Percentiles rank a stretch among this genome's conserved stretches.
Conservation (phyloP, 2,888 invertebrate genomes). For the Dynastes tityus region DNA sequence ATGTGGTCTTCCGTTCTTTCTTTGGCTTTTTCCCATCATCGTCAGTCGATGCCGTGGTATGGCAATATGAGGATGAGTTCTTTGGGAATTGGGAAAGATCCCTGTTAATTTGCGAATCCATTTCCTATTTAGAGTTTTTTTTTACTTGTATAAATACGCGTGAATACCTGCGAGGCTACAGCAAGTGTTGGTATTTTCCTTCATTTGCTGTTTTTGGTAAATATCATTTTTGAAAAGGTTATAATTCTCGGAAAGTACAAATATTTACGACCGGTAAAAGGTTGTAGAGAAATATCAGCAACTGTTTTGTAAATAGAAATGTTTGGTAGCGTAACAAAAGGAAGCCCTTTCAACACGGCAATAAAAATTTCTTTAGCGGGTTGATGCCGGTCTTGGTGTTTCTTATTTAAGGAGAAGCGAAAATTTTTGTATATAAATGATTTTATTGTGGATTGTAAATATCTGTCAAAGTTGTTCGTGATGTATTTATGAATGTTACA, state of each 20-base stretch:
- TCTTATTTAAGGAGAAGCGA: background rate
- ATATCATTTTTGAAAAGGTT: background rate
- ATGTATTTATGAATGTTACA: background rate
- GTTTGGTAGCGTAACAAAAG: background rate
- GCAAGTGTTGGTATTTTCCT: too few species aligned
- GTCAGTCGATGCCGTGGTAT: background rate
- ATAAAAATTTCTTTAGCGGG: background rate
- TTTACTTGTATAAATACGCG: background rate
- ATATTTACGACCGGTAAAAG: conserved; percentile 14
- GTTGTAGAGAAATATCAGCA: background rate
- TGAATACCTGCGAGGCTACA: background rate
- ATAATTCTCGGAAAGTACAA: conserved; percentile 24
- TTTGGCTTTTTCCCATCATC: conserved; percentile 10
- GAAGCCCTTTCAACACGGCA: background rate
- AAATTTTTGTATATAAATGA: background rate
- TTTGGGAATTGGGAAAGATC: background rate
- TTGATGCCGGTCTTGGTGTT: too few species aligned
- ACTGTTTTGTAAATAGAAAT: conserved; percentile 1
- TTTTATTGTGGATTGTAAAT: background rate
- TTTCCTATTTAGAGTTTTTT: background rate
- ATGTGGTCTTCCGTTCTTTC: conserved; percentile 8
- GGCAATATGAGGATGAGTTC: background rate
- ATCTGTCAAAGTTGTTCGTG: conserved; percentile 1
- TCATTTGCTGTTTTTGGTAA: too few species aligned
- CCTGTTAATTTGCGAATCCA: background rate